phyloP scores from a whole-genome alignment of 2,113 vertebrate genomes.

The Maccullochella peelii region DNA sequence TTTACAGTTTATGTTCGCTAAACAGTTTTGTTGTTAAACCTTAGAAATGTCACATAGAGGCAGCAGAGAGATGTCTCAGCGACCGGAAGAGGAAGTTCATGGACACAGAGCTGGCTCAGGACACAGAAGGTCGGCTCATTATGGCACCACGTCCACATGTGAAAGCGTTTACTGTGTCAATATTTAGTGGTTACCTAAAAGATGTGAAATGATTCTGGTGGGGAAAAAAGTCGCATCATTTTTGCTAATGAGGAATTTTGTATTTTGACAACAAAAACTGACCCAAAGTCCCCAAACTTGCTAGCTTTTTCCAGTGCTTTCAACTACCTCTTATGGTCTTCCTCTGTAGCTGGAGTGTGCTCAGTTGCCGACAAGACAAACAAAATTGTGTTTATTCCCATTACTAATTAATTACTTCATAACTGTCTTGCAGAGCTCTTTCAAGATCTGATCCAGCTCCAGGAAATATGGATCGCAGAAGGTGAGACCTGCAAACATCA shows the following conservation, averaged over 20 bases:
- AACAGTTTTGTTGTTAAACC: not conserved
- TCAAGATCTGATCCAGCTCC: slow-evolving; percentile 96
- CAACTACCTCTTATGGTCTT: too few relatives aligned
- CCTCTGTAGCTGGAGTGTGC: too few relatives aligned
- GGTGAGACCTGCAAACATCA: slow-evolving; percentile 67
- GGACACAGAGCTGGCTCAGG: slow-evolving; percentile 94
- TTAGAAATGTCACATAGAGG: slow-evolving; percentile 84
- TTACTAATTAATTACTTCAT: not conserved
- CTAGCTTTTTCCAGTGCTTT: too few relatives aligned
- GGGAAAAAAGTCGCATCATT: too few relatives aligned
- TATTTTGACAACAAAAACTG: too few relatives aligned
- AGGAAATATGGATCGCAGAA: slow-evolving; percentile 98
- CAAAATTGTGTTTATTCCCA: too few relatives aligned
- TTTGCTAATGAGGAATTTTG: too few relatives aligned
- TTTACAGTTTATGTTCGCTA: not conserved
- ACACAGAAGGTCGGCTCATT: slow-evolving; percentile 90
- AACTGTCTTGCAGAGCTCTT: slow-evolving; percentile 88
- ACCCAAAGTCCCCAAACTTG: too few relatives aligned
- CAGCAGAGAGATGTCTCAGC: slow-evolving; percentile 79
- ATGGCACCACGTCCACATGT: not conserved
- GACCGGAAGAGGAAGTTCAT: slow-evolving; percentile 94
- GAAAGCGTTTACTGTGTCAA: not conserved
- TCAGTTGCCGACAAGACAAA: too few relatives aligned
- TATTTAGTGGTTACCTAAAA: not conserved
- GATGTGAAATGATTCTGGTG: too few relatives aligned